phyloP scores from a whole-genome alignment of 1,140 invertebrate species.

The Drosophila sturtevanti region DNA sequence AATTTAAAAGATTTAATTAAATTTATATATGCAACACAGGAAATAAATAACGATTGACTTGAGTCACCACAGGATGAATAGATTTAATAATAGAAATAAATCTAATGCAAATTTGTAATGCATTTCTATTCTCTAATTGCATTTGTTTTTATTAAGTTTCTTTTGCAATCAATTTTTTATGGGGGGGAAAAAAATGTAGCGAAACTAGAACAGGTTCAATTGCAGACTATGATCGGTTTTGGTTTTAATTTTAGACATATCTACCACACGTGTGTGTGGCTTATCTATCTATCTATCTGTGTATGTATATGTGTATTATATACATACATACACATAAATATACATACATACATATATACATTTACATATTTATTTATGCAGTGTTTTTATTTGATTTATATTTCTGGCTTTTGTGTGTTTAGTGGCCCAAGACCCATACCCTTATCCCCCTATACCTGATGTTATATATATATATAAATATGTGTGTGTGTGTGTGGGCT shows the following conservation, averaged over 20 bases:
- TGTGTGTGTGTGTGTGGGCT: slow-evolving; percentile 29
- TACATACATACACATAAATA: not conserved
- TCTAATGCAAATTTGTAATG: too few relatives aligned
- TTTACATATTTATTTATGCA: slow-evolving; percentile 34
- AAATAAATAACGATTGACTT: too few relatives aligned
- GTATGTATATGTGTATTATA: slow-evolving; percentile 37
- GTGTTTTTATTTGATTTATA: slow-evolving; percentile 41
- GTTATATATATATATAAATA: too few relatives aligned
- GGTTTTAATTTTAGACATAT: not conserved
- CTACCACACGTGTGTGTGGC: slow-evolving; percentile 4
- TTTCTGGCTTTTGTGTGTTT: slow-evolving; percentile 33
- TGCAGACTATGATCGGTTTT: not conserved
- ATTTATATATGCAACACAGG: too few relatives aligned
- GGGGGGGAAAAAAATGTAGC: too few relatives aligned
- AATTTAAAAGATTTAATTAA: too few relatives aligned
- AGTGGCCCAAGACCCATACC: not conserved
- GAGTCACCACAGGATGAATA: too few relatives aligned
- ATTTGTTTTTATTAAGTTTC: too few relatives aligned
- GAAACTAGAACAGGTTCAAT: too few relatives aligned
- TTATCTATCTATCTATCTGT: slow-evolving; percentile 34
- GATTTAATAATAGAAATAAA: too few relatives aligned
- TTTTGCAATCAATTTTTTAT: too few relatives aligned
- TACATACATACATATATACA: not conserved
- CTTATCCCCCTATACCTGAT: not conserved
- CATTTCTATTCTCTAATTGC: too few relatives aligned